Evolutionary conservation across 2,888 invertebrate genomes (phyloP).

Genomic region (Euplexia lucipara): DNA sequence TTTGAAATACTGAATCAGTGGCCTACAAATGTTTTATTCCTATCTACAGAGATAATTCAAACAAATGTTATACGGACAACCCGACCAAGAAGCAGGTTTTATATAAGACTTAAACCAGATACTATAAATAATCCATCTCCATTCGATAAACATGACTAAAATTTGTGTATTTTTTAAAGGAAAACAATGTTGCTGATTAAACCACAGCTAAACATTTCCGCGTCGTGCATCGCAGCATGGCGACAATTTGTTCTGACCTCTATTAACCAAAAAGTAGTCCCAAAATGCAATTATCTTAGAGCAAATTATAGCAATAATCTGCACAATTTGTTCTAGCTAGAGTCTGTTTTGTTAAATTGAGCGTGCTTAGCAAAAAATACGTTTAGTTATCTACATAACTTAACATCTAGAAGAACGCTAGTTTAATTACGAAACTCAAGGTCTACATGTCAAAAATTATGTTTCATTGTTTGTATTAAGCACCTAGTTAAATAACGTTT

Average conservation of each 20-base stretch:
- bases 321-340: background rate
- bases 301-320: conserved; percentile 7
- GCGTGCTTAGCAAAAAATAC: conserved; percentile 18
- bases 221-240: background rate
- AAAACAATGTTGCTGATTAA: background rate
- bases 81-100: too few relatives aligned
- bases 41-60: too few relatives aligned
- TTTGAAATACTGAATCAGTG: too few relatives aligned
- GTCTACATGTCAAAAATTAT: conserved; percentile 1
- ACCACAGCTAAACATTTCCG: conserved; percentile 3
- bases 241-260: conserved; percentile 9
- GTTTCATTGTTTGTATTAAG: background rate
- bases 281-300: conserved; percentile 6
- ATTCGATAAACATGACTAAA: too few relatives aligned
- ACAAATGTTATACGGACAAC: too few relatives aligned
- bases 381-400: background rate
- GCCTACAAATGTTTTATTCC: too few relatives aligned
- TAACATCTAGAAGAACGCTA: conserved; percentile 27
- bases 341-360: conserved; percentile 1
- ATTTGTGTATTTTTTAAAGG: background rate
- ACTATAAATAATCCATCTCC: too few relatives aligned
- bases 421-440: conserved; percentile 26
- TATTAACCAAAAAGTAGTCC: conserved; percentile 7
- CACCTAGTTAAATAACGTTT: too few relatives aligned
- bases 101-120: too few relatives aligned